Evolutionary conservation across 2,113 vertebrate genomes (phyloP).

Genomic region (Falco punctatus): DNA sequence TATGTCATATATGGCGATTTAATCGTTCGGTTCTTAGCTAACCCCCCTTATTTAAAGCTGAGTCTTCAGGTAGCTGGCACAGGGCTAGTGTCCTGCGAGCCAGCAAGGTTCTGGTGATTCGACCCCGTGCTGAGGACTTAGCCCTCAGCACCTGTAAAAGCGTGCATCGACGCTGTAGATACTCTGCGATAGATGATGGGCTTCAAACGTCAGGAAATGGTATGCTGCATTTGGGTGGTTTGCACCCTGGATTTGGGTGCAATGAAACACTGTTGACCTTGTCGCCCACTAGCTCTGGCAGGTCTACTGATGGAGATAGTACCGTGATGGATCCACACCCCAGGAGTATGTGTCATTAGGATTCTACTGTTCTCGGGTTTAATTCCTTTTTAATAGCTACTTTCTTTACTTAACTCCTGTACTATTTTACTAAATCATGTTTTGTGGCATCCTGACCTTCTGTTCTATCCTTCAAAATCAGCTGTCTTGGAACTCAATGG

Average conservation of each 20-base stretch:
- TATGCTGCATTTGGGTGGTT: not conserved
- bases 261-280: not conserved
- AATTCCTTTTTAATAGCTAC: not conserved
- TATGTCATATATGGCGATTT: not conserved
- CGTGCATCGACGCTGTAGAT: not conserved
- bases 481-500: not conserved
- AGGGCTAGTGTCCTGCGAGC: not conserved
- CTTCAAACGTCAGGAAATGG: not conserved
- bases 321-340: not conserved
- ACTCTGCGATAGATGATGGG: not conserved
- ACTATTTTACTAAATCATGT: not conserved
- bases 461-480: constrained; percentile 10
- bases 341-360: not conserved
- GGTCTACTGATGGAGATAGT: not conserved
- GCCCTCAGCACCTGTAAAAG: not conserved
- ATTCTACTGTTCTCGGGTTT: not conserved
- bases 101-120: not conserved
- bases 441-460: not conserved
- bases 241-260: not conserved
- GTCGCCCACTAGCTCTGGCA: not conserved
- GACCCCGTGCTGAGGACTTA: not conserved
- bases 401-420: not conserved
- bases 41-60: not conserved
- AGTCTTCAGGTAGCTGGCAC: not conserved
- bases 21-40: not conserved